Base-by-base conservation (phyloP, 2,888 invertebrate genomes). In the Tuta absoluta region DNA sequence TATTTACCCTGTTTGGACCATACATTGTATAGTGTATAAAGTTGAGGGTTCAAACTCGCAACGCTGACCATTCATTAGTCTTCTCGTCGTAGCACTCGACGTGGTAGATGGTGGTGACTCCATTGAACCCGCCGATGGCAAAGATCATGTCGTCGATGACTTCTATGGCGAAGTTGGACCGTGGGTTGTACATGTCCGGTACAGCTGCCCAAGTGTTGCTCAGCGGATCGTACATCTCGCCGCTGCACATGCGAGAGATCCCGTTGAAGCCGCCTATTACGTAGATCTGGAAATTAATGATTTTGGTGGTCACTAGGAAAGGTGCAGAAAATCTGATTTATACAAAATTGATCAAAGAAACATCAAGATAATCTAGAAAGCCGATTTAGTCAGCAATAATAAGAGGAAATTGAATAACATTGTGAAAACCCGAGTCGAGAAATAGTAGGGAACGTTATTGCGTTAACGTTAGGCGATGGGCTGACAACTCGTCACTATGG, bases 71-170 rank as follows among this genome's bases (percentile, higher is more conserved):
- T 85, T 96, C 96, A 80, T 96, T 96, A 0, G 95, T 94, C 72
- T 92, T 93, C 68, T 95, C 95, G 75, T 97, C 97, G 83, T 96
- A 98, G 82, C 98, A 98, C 84, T 98, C 98, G 2, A 98, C 98
- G 75, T 97, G 96, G 78, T 95, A 96, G 61, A 98, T 98, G 0
- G 98, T 98, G 0, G 97, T 97, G 63, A 96, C 96, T 0, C 98
- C 98, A 82, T 98, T 98, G 84, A 97, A 98, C 11, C 98, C 98
- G 0, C 98, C 98, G 72, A 98, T 97, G 0, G 96, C 97, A 81
- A 98, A 98, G 66, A 98, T 96, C 96, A 96, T 96, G 79, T 98
- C 98, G 80, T 98, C 98, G 66, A 98, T 97, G 0, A 98, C 96
- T 78, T 96, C 97, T 23, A 97, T 95, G 28, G 97, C 98, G 81